Evolutionary conservation across 2,888 invertebrate species (phyloP), one percentile per base, ranked within the genome.

Genomic region (Chrysolina americana): DNA sequence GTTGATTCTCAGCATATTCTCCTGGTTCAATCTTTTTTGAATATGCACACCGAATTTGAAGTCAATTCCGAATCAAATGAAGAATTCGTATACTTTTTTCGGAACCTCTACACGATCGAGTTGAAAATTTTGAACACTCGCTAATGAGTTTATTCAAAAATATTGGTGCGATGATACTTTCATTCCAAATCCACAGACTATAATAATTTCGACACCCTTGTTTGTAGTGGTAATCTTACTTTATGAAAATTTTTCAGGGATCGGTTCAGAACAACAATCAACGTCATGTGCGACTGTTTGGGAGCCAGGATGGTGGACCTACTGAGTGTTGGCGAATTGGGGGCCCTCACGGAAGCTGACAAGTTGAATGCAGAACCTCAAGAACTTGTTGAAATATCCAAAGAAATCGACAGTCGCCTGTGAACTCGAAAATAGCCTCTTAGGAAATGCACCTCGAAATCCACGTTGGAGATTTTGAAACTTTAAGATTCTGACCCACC

Each of bases 271-370:
- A 93, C 96, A 85, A 93, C 96, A 84, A 92, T 98, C 83, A 99
- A 99, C 88, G 98, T 99, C 44, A 93, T 98, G 88, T 98, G 98
- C 83, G 98, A 99, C 87, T 95, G 97, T 13, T 89, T 98, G 75
- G 98, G 98, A 56, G 97, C 98, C 62, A 96, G 95, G 73, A 93
- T 99, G 70, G 97, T 99, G 41, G 93, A 95, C 83, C 92, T 95
- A 81, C 90, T 97, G 78, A 96, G 96, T 74, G 92, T 92, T 84
- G 92, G 92, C 13, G 96, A 97, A 84, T 88, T 94, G 74, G 89
- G 88, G 72, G 83, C 81, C 68, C 81, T 86, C 59, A 85, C 87
- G 9, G 85, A 89, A 88, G 80, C 85, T 84, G 79, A 89, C 85
- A 84, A 89, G 88, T 83, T 91, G 86, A 89, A 87, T 78, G 87